phyloP scores from a whole-genome alignment of 2,113 vertebrate genomes.

The Cacatua alba region DNA sequence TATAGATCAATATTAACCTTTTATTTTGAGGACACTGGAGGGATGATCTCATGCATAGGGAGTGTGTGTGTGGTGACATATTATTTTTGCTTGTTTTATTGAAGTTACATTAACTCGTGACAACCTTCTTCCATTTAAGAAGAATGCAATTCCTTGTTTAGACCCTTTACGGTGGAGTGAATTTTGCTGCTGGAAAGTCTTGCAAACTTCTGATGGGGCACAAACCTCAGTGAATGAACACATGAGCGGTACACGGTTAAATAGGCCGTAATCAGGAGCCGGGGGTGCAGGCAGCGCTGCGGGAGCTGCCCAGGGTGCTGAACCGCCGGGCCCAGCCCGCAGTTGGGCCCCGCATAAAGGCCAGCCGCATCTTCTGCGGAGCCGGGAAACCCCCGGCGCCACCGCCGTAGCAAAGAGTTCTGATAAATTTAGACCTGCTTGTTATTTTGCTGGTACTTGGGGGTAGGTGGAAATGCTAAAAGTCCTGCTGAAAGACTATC shows the following conservation, averaged over 20 bases:
- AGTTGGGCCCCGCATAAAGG: accelerated
- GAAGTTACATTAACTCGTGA: neutral
- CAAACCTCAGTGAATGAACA: neutral
- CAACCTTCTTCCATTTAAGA: neutral
- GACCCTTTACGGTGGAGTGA: accelerated
- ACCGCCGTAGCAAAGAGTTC: too few species aligned
- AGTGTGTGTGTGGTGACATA: accelerated
- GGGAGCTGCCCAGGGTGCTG: constrained; percentile 24
- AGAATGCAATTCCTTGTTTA: neutral
- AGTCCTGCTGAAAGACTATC: accelerated
- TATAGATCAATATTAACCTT: neutral
- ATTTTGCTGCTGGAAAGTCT: neutral
- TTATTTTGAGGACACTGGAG: neutral
- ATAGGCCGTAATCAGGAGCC: accelerated
- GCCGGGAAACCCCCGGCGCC: too few species aligned
- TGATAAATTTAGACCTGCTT: accelerated
- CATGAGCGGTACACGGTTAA: neutral
- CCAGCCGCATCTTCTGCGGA: accelerated
- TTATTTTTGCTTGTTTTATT: neutral
- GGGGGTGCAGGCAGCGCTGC: neutral
- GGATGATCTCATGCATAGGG: neutral
- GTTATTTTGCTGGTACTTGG: accelerated
- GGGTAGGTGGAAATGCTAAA: accelerated
- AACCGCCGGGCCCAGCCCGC: neutral
- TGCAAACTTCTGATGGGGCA: accelerated